Base-by-base conservation (phyloP, 2,888 invertebrate genomes). In the Spicauda simplicius region DNA sequence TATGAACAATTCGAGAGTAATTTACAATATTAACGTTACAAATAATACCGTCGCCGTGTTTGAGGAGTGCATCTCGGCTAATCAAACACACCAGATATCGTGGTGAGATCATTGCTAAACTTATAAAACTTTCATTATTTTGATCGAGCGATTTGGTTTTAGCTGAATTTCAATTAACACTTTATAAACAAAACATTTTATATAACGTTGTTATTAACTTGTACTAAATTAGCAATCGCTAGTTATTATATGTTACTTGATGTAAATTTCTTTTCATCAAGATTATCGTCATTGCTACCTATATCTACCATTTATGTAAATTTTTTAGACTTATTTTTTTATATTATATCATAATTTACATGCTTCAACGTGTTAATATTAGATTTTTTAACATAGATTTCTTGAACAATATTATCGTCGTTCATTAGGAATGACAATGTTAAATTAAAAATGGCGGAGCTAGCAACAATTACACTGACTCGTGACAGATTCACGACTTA, bases 21-120 rank as follows among this genome's bases (percentile, higher is more conserved):
- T 73, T 73, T 70, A 72, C 66, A 64, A 69, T 67, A 70, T 69
- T 63, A 71, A 65, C 62, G 62, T 53, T 63, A 69, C 69, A 67
- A 61, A 73, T 62, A 70, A 25, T 37, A 65, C 53, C 37, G 53
- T 41, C 64, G 53, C 59, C 33, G 62, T 74, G 73, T 76, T 73
- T 76, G 71, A 65, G 71, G 71, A 64, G 71, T 73, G 74, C 73
- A 74, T 71, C 72, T 70, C 67, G 37, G 73, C 70, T 64, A 64
- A 50, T 52, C 52, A 71, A 72, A 73, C 72, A 73, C 72, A 71
- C 56, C 65, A 71, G 72, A 73, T 74, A 73, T 68, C 14, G 72
- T 25, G 67, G 68, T 77, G 75, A 77, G 71, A 73, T 76, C 77
- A 77, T 66, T 53, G 58, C 14, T 14, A 14, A 14, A 14, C 41